Evolutionary conservation across 1,140 invertebrate genomes (phyloP), one percentile per base, ranked within the genome.

Genomic region (Drosophila mauritiana): DNA sequence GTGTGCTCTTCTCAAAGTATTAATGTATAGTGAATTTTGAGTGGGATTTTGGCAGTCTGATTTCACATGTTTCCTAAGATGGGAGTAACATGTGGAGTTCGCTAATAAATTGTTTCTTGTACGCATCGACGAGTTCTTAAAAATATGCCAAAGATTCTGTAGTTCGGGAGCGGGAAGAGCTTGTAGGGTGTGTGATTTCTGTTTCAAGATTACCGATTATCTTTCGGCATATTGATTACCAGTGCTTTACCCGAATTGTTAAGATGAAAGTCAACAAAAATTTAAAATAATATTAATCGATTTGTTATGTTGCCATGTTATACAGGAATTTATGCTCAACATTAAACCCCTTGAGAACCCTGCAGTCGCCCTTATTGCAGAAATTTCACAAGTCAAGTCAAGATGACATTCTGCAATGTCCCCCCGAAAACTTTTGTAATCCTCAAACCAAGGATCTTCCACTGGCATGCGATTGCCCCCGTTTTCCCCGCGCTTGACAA

Each of bases 51-150:
- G 25, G 27, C 34, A 25, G 39, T 48, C 11, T 43, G 40, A 36
- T 36, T 54, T 78, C 67, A 74, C 61, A 52, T 74, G 78, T 58
- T 57, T 11, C 51, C 39, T 49, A 43, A 45, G 43, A 22, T 42
- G 46, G 11, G 22, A 37, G 70, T 37, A 17, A 74, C 73, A 76
- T 76, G 59, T 76, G 59, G 46, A 37, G 40, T 31, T 31, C 42
- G 36, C 36, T 78, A 63, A 89, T 64, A 73, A 81, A 90, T 89
- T 13, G 80, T 54, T 89, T 80, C 78, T 73, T 37, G 43, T 48
- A 90, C 65, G 84, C 85, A 78, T 81, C 63, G 72, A 48, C 37
- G 36, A 80, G 34, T 85, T 85, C 80, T 77, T 52, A 43, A 69
- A 79, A 80, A 63, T 45, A 25, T 49, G 34, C 13, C 20, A 49